Evolutionary conservation across 2,797 vertebrate species (phyloP).

Genomic region (Microtus californicus): DNA sequence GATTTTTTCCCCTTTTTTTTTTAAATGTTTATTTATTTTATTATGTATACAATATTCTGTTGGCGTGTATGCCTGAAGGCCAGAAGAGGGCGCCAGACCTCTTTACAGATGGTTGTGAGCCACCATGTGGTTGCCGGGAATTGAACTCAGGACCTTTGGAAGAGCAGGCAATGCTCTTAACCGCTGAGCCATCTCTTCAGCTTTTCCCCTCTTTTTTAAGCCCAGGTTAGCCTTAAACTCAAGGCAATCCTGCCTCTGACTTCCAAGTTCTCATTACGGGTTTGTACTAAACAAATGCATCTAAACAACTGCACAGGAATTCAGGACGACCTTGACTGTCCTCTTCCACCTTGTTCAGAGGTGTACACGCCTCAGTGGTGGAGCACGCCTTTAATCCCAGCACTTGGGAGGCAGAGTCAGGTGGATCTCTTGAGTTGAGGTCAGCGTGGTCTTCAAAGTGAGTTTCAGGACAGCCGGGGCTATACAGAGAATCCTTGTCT

Average conservation of each 20-base stretch:
- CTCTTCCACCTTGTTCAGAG: neutral
- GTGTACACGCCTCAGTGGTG: neutral
- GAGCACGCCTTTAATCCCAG: neutral
- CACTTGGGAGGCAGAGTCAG: neutral
- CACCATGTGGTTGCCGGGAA: too few relatives aligned
- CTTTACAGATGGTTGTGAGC: too few relatives aligned
- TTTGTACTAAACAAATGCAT: neutral
- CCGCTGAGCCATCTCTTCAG: too few relatives aligned
- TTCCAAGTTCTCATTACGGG: neutral
- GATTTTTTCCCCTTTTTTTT: too few relatives aligned
- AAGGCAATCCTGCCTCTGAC: neutral
- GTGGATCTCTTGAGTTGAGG: neutral
- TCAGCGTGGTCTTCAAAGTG: neutral
- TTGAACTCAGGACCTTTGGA: too few relatives aligned
- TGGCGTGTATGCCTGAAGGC: too few relatives aligned
- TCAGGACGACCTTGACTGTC: neutral
- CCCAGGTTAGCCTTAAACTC: neutral
- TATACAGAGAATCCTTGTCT: neutral
- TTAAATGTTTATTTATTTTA: too few relatives aligned
- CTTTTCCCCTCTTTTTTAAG: neutral
- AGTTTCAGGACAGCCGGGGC: neutral
- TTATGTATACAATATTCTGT: too few relatives aligned
- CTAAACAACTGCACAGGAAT: neutral
- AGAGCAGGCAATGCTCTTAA: too few relatives aligned
- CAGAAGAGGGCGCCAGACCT: too few relatives aligned